These are phyloP conservation scores for Orthosia incerta DNA, from an alignment of 2,888 invertebrate species.

Conservation along the genomic window DNA sequence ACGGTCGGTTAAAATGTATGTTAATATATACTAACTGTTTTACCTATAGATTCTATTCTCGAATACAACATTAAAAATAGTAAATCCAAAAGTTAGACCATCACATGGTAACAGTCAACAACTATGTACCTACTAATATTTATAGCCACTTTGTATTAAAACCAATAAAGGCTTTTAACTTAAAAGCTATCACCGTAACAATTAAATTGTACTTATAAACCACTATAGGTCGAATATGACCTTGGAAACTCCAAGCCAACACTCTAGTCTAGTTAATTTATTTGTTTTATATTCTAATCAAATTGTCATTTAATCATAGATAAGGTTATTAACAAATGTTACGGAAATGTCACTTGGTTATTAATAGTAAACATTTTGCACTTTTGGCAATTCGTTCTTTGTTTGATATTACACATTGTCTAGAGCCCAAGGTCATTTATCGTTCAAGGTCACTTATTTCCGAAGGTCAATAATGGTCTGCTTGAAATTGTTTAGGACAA, in stretches of 20 bases:
- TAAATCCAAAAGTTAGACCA: not conserved
- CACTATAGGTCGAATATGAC: not conserved
- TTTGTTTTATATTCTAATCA: too few species aligned
- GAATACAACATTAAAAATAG: too few species aligned
- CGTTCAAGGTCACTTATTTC: conserved; percentile 12
- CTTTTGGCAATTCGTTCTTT: too few species aligned
- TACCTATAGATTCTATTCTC: too few species aligned
- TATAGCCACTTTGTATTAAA: not conserved
- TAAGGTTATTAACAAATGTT: too few species aligned
- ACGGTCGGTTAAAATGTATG: too few species aligned
- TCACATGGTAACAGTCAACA: not conserved
- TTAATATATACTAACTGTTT: too few species aligned
- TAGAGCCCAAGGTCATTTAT: conserved; percentile 3
- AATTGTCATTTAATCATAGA: too few species aligned
- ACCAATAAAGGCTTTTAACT: not conserved
- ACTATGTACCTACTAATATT: not conserved
- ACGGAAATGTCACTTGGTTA: too few species aligned
- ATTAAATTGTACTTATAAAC: conserved; percentile 1
- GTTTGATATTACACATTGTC: too few species aligned
- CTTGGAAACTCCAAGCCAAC: not conserved
- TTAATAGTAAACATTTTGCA: too few species aligned
- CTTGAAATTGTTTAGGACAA: conserved; percentile 20
- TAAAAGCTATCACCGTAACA: not conserved
- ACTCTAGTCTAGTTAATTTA: too few species aligned
- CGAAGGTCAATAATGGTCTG: conserved; percentile 7